phyloP scores from a whole-genome alignment of 2,888 invertebrate species.

The Cephus pulcher region DNA sequence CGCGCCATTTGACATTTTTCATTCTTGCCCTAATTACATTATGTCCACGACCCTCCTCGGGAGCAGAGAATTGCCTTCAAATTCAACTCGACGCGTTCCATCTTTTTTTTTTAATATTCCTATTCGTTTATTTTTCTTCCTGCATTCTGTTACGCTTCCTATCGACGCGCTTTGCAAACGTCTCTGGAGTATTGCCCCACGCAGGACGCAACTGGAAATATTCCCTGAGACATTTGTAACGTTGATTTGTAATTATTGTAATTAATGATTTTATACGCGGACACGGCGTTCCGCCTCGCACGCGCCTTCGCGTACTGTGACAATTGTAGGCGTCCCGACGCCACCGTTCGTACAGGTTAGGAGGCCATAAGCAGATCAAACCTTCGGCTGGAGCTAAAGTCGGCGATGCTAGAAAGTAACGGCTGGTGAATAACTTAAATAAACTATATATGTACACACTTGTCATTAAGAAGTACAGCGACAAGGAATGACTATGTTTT shows the following conservation, averaged over 20 bases:
- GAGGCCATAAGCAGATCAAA: slow-evolving; percentile 35
- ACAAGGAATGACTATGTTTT: too few species aligned
- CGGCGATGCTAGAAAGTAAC: too few species aligned
- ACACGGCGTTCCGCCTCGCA: too few species aligned
- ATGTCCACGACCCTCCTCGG: too few species aligned
- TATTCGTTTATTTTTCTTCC: neutral
- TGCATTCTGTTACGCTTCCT: neutral
- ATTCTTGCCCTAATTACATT: too few species aligned
- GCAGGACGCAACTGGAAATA: slow-evolving; percentile 27
- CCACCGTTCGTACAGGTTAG: slow-evolving; percentile 10
- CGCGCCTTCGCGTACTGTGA: neutral
- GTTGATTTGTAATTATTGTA: slow-evolving; percentile 56
- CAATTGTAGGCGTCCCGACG: neutral
- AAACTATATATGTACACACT: slow-evolving; percentile 14
- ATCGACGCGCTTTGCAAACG: slow-evolving; percentile 56
- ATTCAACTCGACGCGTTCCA: too few species aligned
- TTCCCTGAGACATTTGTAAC: slow-evolving; percentile 63
- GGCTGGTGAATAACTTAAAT: slow-evolving; percentile 10
- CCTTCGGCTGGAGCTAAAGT: too few species aligned
- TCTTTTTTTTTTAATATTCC: too few species aligned
- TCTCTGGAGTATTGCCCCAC: slow-evolving; percentile 53
- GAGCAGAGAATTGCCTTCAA: too few species aligned
- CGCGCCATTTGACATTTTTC: too few species aligned
- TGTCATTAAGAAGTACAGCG: neutral
- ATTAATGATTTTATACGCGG: slow-evolving; percentile 35